phyloP scores from a whole-genome alignment of 2,888 invertebrate genomes.

The Agapetus fuscipes region DNA sequence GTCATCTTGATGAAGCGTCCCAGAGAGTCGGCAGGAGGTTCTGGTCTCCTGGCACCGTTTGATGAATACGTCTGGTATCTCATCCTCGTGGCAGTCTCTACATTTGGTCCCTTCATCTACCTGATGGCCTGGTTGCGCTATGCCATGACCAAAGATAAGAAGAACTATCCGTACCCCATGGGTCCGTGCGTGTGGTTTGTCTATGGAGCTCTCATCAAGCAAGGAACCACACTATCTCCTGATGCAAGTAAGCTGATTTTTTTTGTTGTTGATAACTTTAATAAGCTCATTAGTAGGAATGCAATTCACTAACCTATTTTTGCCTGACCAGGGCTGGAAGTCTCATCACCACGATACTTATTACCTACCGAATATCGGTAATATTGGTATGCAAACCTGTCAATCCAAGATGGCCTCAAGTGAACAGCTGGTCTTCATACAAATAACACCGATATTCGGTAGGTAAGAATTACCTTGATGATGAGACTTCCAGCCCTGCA shows the following conservation, averaged over 20 bases:
- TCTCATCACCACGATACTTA: too few species aligned
- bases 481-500: too few species aligned
- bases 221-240: constrained; percentile 74
- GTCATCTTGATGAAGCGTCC: constrained; percentile 74
- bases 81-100: constrained; percentile 59
- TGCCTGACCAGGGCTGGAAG: too few species aligned
- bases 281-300: too few species aligned
- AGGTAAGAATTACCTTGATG: too few species aligned
- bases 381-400: too few species aligned
- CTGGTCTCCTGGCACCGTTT: constrained; percentile 76
- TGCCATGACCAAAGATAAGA: constrained; percentile 49
- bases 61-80: constrained; percentile 62
- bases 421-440: too few species aligned
- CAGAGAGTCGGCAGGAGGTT: constrained; percentile 70
- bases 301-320: too few species aligned
- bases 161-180: constrained; percentile 49
- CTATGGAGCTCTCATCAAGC: constrained; percentile 79
- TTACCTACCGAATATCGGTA: too few species aligned
- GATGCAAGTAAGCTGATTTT: constrained; percentile 53
- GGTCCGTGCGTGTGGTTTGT: constrained; percentile 78
- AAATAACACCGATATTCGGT: too few species aligned
- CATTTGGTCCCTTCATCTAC: constrained; percentile 72
- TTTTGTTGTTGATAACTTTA: neutral
- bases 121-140: constrained; percentile 55
- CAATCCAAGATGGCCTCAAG: too few species aligned